Evolutionary conservation across 2,113 vertebrate genomes (phyloP), one percentile per base, ranked within the genome.

Genomic region (Cyphomyrus plagiostoma): DNA sequence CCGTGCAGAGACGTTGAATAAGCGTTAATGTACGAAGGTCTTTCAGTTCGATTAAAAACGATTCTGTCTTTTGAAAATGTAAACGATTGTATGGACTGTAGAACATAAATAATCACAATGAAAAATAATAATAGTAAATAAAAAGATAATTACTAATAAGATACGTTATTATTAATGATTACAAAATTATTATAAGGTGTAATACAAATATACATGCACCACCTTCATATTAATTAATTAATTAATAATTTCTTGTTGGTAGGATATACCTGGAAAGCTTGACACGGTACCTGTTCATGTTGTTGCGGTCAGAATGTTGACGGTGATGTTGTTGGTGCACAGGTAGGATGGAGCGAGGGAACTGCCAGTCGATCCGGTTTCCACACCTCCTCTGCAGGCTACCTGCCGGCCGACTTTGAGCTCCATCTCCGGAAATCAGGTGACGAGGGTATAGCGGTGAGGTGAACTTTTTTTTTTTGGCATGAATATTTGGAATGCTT

Each of bases 401-500:
- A 62, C 56, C 62, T 23, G 86, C 30, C 66, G 7, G 45, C 45
- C 35, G 2, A 9, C n/a, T 17, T n/a, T 89, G 87, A 80, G 48
- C 21, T 2, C 39, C 89, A 89, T 85, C 88, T 90, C 82, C 39
- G 87, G 83, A 89, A 58, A 56, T 19, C 70, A 66, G 89, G 87
- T 87, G 87, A 89, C 30, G 26, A 56, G 87, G 80, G 30, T 39
- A 21, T 23, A 26, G 10, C 19, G 17, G 2, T 30, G 39, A 48
- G 74, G 86, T 88, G 58, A 77, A 87, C 35, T n/a, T 89, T 88
- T 49, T 88, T 49, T 91, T 89, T 30, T 86, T 83, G 89, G 70
- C 89, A 84, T 88, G 58, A 88, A 91, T 88, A 91, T 91, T 91
- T 91, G 66, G 53, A 88, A 82, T 88, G 62, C 3, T 53, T 21